Conservation (phyloP, 2,797 vertebrate genomes). For the Gymnoscopelus microlampas region DNA sequence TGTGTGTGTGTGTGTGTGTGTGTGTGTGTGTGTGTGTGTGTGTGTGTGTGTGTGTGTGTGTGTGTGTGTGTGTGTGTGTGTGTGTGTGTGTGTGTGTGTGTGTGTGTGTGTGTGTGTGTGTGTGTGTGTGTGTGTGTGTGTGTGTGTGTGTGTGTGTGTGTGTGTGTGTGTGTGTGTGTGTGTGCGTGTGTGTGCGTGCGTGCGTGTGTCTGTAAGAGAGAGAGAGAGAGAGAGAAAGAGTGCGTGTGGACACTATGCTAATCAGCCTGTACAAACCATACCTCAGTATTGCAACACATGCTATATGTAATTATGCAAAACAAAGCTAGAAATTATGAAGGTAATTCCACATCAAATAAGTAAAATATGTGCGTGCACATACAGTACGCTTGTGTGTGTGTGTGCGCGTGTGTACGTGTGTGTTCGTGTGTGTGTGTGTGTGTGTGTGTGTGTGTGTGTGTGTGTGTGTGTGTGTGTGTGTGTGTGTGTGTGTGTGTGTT, state of each 20-base stretch:
- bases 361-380: neutral
- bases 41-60: neutral
- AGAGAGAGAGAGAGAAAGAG: neutral
- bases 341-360: too few species aligned
- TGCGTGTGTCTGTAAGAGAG: neutral
- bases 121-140: conserved; percentile 49
- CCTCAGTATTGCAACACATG: neutral
- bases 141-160: conserved; percentile 8
- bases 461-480: neutral
- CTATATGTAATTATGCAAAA: too few species aligned
- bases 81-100: conserved; percentile 45
- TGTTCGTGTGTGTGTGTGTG: neutral
- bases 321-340: too few species aligned
- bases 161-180: conserved; percentile 13
- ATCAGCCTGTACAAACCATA: neutral
- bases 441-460: neutral
- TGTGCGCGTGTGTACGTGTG: neutral
- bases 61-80: neutral
- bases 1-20: conserved; percentile 13
- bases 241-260: neutral
- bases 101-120: conserved; percentile 12
- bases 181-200: neutral
- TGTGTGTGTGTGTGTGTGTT: neutral
- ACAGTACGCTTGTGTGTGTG: neutral
- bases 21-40: conserved; percentile 1